Conservation (phyloP, 2,113 vertebrate species). For the Tretioscincus oriximinensis region DNA sequence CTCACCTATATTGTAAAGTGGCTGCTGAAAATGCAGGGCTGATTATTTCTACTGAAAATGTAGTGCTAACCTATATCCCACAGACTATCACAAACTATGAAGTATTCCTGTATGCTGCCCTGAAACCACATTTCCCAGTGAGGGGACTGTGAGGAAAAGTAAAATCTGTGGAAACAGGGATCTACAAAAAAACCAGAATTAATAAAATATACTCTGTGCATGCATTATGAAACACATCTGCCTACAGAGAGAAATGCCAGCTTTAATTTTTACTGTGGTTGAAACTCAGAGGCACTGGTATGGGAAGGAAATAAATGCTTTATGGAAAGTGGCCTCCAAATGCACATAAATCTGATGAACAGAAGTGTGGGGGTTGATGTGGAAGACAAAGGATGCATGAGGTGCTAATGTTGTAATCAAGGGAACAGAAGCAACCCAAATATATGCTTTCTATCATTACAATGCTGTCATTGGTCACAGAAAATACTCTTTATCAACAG, state of each 20-base stretch:
- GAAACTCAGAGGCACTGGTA: neutral
- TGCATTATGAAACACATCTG: conserved; percentile 35
- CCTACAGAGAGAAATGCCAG: conserved; percentile 21
- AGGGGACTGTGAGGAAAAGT: conserved; percentile 9
- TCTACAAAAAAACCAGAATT: conserved; percentile 19
- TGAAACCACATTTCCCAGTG: conserved; percentile 3
- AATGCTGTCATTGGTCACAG: neutral
- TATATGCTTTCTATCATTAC: neutral
- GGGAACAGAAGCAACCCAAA: neutral
- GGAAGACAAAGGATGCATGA: neutral
- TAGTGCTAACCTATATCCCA: neutral
- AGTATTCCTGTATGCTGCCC: neutral
- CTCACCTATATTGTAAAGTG: conserved; percentile 10
- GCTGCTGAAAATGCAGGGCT: neutral
- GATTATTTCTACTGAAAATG: neutral
- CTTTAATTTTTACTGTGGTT: conserved; percentile 20
- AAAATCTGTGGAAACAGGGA: conserved; percentile 18
- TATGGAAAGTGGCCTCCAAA: neutral
- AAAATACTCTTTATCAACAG: no score
- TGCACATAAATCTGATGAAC: neutral
- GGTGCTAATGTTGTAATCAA: neutral
- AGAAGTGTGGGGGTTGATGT: neutral
- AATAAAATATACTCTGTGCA: conserved; percentile 29
- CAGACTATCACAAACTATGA: neutral
- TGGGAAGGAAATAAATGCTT: conserved; percentile 4